Conservation (phyloP, 2,113 vertebrate species). For the Thalassarche chlororhynchos region DNA sequence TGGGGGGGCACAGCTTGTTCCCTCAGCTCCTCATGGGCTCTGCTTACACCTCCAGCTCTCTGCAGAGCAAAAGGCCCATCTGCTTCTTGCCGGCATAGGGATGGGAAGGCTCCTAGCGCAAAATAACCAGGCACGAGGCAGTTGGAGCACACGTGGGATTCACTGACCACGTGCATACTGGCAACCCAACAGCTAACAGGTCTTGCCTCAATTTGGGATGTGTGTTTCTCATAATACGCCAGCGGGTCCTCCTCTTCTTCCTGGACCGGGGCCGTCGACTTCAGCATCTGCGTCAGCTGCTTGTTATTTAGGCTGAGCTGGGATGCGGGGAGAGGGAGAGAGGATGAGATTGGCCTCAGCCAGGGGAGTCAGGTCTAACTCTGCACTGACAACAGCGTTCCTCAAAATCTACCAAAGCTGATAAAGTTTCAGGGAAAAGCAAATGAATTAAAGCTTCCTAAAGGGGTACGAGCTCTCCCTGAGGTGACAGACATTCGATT, state of each 20-base stretch:
- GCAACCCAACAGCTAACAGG: not conserved
- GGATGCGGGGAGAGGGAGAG: not conserved
- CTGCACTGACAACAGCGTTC: not conserved
- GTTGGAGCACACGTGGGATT: not conserved
- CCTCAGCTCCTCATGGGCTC: not conserved
- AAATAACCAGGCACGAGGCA: accelerated
- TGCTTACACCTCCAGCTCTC: not conserved
- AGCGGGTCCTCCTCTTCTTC: constrained; percentile 90
- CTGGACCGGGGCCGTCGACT: constrained; percentile 79
- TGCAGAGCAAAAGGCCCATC: not conserved
- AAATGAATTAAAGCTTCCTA: constrained; percentile 20
- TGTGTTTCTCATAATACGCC: constrained; percentile 89
- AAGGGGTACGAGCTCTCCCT: not conserved
- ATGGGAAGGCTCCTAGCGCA: not conserved
- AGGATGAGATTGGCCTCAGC: not conserved
- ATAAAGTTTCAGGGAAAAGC: not conserved
- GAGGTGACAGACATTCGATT: constrained; percentile 38
- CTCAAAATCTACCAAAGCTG: not conserved
- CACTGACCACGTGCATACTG: accelerated
- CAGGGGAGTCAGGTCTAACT: not conserved
- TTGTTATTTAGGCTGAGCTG: constrained; percentile 95
- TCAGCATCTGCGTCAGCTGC: constrained; percentile 93
- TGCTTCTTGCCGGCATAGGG: not conserved
- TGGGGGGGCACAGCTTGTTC: not conserved
- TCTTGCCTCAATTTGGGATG: constrained; percentile 90